A percentile compares a stretch with the other conserved stretches of the same genome.
phyloP scores from a whole-genome alignment of 2,113 vertebrate genomes.

The Stomatorhinus ivindoensis region DNA sequence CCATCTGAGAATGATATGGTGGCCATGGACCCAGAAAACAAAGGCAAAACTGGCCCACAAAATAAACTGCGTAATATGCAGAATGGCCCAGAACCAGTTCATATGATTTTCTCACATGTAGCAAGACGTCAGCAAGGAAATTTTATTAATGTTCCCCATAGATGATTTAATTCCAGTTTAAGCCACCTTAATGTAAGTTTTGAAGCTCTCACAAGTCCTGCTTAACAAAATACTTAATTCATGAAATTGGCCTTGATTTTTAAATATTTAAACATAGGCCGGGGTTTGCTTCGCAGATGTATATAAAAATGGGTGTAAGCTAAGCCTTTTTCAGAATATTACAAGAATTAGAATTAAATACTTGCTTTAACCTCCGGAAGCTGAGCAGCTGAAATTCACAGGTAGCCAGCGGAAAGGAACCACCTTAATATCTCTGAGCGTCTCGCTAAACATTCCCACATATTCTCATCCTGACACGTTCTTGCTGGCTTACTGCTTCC shows the following conservation, averaged over 20 bases:
- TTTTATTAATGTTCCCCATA: slow-evolving; percentile 14
- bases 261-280: neutral
- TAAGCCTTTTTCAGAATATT: neutral
- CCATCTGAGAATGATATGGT: slow-evolving; percentile 18
- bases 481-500: neutral
- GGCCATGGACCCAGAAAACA: slow-evolving; percentile 4
- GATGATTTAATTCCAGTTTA: neutral
- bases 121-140: neutral
- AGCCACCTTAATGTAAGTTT: neutral
- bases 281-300: neutral
- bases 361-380: neutral
- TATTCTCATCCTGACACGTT: neutral
- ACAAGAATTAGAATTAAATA: neutral
- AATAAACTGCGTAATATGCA: neutral
- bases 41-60: slow-evolving; percentile 6
- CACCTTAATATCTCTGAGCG: neutral
- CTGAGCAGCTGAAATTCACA: neutral
- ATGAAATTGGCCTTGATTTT: neutral
- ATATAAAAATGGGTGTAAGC: neutral
- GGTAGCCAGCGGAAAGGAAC: neutral
- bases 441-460: neutral
- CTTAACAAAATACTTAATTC: neutral
- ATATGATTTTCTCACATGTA: slow-evolving; percentile 6
- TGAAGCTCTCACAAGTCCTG: neutral
- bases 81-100: neutral